Conservation (phyloP, 2,797 vertebrate genomes). For the Sardinella longiceps region DNA sequence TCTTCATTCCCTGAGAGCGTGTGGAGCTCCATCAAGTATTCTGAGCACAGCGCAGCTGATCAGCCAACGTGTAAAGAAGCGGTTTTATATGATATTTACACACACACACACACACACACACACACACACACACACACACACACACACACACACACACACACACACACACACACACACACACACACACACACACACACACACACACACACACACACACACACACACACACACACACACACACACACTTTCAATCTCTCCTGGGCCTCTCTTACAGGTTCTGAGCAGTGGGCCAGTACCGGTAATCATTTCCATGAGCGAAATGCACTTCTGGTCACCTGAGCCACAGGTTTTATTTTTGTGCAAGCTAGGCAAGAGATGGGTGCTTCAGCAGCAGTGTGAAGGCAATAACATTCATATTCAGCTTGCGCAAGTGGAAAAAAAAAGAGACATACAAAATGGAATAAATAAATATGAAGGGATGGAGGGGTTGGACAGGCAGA, state of each 20-base stretch:
- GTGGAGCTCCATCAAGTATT: constrained; percentile 38
- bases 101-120: background rate
- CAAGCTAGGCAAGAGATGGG: constrained; percentile 60
- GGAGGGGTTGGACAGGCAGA: constrained; percentile 46
- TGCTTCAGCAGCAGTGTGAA: constrained; percentile 30
- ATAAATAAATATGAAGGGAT: constrained; percentile 67
- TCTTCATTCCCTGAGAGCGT: background rate
- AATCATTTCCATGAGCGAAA: constrained; percentile 42
- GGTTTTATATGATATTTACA: constrained; percentile 27
- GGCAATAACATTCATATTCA: constrained; percentile 60
- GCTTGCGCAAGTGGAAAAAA: constrained; percentile 65
- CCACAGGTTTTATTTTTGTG: constrained; percentile 46
- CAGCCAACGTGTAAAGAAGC: constrained; percentile 38
- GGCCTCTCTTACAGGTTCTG: constrained; percentile 39
- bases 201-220: background rate
- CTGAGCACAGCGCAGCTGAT: constrained; percentile 35
- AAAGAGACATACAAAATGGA: constrained; percentile 67
- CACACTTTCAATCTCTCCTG: constrained; percentile 26
- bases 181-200: background rate
- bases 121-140: background rate
- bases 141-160: background rate
- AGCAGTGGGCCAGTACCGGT: constrained; percentile 28
- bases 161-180: background rate
- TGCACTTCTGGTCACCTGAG: constrained; percentile 45
- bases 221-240: constrained; percentile 7